These are phyloP conservation scores for Grallaria varia DNA, from an alignment of 2,113 vertebrate species.

Conservation along the genomic window DNA sequence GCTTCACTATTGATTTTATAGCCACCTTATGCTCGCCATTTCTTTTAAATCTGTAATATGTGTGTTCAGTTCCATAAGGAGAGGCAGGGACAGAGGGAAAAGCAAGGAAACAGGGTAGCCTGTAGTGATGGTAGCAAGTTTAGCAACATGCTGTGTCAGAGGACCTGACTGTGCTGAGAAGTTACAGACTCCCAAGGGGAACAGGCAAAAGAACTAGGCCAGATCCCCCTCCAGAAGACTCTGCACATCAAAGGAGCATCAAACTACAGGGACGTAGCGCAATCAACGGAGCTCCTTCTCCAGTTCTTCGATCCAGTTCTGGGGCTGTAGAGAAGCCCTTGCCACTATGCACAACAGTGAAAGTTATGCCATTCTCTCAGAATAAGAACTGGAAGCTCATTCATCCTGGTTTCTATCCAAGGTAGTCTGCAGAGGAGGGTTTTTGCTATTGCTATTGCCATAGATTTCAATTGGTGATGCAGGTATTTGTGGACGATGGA, in stretches of 20 bases:
- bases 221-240: background rate
- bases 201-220: background rate
- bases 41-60: background rate
- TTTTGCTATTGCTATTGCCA: background rate
- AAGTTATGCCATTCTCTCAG: background rate
- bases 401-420: background rate
- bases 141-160: background rate
- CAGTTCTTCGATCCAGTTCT: background rate
- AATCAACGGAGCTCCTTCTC: background rate
- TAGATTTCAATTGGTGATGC: background rate
- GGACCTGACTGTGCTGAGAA: background rate
- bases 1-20: background rate
- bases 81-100: background rate
- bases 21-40: background rate
- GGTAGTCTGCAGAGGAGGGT: background rate
- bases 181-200: background rate
- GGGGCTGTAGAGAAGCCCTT: background rate
- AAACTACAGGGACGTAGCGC: background rate
- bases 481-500: background rate
- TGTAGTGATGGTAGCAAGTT: rapidly evolving
- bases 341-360: no score
- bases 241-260: background rate
- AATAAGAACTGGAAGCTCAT: background rate
- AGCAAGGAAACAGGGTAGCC: background rate
- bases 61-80: background rate